Evolutionary conservation across 2,888 invertebrate species (phyloP).

Genomic region (Eupithecia pulchellata): DNA sequence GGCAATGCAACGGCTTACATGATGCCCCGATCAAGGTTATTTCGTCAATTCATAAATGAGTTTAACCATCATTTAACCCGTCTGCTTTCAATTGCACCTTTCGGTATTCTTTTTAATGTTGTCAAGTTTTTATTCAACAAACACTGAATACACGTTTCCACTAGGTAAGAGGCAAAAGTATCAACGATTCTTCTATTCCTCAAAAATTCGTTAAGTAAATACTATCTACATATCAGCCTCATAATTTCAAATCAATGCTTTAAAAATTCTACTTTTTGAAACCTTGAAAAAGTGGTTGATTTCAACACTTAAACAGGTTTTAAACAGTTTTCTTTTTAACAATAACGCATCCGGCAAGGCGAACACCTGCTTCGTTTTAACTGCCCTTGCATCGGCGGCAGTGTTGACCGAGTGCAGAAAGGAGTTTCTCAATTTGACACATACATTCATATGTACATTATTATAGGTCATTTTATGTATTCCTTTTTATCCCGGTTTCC

Average conservation of each 20-base stretch:
- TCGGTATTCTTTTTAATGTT: constrained; percentile 1
- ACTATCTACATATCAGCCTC: neutral
- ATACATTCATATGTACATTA: no score
- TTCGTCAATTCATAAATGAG: constrained; percentile 24
- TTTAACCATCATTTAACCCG: constrained; percentile 34
- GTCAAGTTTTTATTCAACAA: neutral
- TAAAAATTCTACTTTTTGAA: neutral
- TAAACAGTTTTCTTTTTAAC: constrained; percentile 41
- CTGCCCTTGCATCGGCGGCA: neutral
- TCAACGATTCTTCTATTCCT: neutral
- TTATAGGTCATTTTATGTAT: no score
- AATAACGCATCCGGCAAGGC: constrained; percentile 34
- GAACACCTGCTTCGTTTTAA: neutral
- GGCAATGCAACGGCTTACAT: constrained; percentile 54
- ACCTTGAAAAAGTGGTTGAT: constrained; percentile 6
- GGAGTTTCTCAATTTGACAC: neutral
- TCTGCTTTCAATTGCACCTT: constrained; percentile 28
- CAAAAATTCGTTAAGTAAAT: no score
- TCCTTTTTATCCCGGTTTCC: no score
- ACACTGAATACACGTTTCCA: neutral
- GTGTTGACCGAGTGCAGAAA: neutral
- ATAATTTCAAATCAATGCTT: neutral
- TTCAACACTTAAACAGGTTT: constrained; percentile 31
- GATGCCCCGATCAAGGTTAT: constrained; percentile 16
- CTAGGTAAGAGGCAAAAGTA: no score